Evolutionary conservation across 2,113 vertebrate species (phyloP).

Genomic region (Sinocyclocheilus grahami): DNA sequence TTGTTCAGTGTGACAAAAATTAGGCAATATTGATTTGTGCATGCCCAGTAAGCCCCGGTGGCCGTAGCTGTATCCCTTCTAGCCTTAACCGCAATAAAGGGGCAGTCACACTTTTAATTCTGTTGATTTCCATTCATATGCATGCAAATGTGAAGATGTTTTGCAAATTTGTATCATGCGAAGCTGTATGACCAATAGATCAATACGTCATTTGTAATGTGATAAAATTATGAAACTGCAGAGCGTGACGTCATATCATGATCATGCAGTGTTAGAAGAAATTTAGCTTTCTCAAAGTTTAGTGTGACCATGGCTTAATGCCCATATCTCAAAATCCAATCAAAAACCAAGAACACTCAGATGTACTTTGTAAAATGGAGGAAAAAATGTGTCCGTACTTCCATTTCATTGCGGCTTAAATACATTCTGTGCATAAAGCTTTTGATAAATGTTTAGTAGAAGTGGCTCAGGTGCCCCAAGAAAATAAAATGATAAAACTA

Average conservation of each 20-base stretch:
- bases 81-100: not conserved
- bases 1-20: too few relatives aligned
- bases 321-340: too few relatives aligned
- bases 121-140: not conserved
- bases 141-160: too few relatives aligned
- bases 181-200: not conserved
- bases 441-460: not conserved
- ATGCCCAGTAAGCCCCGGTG: too few relatives aligned
- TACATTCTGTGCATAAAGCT: too few relatives aligned
- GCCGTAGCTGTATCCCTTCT: too few relatives aligned
- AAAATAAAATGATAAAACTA: not conserved
- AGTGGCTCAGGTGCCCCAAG: not conserved
- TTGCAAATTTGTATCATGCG: not conserved
- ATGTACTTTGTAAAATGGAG: not conserved
- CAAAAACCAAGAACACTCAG: not conserved
- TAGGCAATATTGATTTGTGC: too few relatives aligned
- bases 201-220: not conserved
- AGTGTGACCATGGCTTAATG: too few relatives aligned
- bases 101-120: not conserved
- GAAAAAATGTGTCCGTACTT: not conserved
- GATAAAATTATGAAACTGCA: not conserved
- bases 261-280: too few relatives aligned
- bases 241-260: too few relatives aligned
- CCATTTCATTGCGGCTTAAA: not conserved
- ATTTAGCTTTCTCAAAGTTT: too few relatives aligned